phyloP scores from a whole-genome alignment of 2,113 vertebrate genomes.

The Stictonetta naevosa region DNA sequence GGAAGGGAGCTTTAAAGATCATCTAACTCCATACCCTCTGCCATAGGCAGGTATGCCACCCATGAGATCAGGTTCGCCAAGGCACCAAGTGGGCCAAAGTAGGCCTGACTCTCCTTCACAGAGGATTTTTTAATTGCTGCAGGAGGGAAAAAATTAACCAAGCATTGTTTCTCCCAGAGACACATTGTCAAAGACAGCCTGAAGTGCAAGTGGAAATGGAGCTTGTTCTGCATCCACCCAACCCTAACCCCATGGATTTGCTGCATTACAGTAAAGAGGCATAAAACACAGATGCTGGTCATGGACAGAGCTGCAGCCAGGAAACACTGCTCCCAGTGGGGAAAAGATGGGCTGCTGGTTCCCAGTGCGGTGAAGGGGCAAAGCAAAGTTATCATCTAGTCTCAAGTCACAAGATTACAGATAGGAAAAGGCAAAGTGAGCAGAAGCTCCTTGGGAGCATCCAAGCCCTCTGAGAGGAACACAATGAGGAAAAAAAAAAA shows the following conservation, averaged over 20 bases:
- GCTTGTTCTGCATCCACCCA: not conserved
- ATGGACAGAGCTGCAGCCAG: not conserved
- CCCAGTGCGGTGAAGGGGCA: not conserved
- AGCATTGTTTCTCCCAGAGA: not conserved
- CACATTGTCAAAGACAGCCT: not conserved
- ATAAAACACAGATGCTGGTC: not conserved
- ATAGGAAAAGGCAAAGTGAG: slow-evolving; percentile 18
- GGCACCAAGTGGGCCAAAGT: not conserved
- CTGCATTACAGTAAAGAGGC: not conserved
- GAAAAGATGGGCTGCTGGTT: not conserved
- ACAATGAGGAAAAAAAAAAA: not conserved
- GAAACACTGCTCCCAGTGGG: not conserved
- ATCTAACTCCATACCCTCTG: too few relatives aligned
- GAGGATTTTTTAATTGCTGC: not conserved
- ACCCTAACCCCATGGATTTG: not conserved
- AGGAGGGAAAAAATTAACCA: not conserved
- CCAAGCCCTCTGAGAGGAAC: not conserved
- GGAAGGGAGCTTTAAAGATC: too few relatives aligned
- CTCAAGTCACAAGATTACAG: not conserved
- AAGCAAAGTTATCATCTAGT: not conserved
- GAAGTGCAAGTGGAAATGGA: not conserved
- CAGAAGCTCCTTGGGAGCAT: not conserved
- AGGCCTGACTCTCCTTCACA: not conserved
- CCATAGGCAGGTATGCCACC: too few relatives aligned
- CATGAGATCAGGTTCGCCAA: too few relatives aligned